phyloP scores from a whole-genome alignment of 2,888 invertebrate genomes.

The Synergus gifuensis region DNA sequence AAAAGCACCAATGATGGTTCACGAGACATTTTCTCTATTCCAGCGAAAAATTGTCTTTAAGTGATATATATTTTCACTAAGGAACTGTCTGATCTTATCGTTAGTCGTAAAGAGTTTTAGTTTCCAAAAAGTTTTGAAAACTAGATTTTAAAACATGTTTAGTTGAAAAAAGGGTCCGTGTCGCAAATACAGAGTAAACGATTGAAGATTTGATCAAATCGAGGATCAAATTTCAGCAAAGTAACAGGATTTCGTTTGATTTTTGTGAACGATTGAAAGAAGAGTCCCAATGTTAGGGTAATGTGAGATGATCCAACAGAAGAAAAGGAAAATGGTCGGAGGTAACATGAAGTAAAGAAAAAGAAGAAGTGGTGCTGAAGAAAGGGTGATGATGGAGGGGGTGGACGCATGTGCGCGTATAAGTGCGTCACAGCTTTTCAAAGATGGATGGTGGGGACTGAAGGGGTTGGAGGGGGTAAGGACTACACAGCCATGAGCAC shows the following conservation, averaged over 20 bases:
- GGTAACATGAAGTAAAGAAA: conserved; percentile 36
- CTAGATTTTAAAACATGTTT: not conserved
- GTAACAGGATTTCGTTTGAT: not conserved
- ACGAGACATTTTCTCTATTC: too few relatives aligned
- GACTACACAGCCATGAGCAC: conserved; percentile 70
- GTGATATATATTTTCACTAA: too few relatives aligned
- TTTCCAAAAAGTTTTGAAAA: not conserved
- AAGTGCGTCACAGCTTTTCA: conserved; percentile 52
- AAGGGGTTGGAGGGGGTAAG: conserved; percentile 66
- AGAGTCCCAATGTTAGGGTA: not conserved
- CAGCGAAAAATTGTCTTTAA: too few relatives aligned
- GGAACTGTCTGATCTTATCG: too few relatives aligned
- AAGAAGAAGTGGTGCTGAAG: conserved; percentile 53
- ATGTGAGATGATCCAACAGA: not conserved
- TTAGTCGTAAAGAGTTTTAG: not conserved
- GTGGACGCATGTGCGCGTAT: conserved; percentile 58
- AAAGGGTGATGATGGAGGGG: conserved; percentile 49
- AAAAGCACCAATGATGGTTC: too few relatives aligned
- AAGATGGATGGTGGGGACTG: conserved; percentile 52
- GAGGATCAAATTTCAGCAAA: not conserved
- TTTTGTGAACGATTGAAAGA: not conserved
- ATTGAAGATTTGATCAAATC: not conserved
- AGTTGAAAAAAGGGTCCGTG: not conserved
- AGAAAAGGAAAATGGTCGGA: conserved; percentile 17
- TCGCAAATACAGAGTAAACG: not conserved